Conservation (phyloP, 2,113 vertebrate species). For the Leptosomus discolor region DNA sequence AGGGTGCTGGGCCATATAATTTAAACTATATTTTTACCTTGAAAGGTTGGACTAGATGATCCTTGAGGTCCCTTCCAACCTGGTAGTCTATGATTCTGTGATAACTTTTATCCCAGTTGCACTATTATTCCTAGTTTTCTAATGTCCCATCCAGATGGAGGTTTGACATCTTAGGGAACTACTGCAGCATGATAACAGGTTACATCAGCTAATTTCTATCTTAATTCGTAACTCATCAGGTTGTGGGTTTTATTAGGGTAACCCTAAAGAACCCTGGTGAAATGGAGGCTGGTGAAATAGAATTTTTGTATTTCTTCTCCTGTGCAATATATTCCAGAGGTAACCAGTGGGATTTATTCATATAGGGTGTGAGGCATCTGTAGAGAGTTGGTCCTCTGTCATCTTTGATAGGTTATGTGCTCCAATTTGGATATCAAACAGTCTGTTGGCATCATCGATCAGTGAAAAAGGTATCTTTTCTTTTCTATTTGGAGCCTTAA, state of each 20-base stretch:
- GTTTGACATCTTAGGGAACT: neutral
- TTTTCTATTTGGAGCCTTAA: neutral
- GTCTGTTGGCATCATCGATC: neutral
- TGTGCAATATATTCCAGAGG: neutral
- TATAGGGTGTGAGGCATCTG: neutral
- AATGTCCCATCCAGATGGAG: neutral
- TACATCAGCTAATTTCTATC: neutral
- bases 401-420: neutral
- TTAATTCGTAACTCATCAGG: neutral
- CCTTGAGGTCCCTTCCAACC: too few relatives aligned
- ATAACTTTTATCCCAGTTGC: neutral
- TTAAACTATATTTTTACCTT: too few relatives aligned
- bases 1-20: too few relatives aligned
- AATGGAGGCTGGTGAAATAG: neutral
- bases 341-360: neutral
- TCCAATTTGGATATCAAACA: constrained; percentile 1
- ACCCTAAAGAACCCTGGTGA: neutral
- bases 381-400: neutral
- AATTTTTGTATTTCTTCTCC: neutral
- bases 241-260: neutral
- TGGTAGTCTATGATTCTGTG: too few relatives aligned
- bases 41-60: too few relatives aligned
- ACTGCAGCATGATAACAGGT: neutral
- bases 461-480: neutral
- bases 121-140: neutral